These are phyloP conservation scores for Neosilurus hyrtlii DNA, from an alignment of 2,797 vertebrate genomes.

Conservation along the genomic window DNA sequence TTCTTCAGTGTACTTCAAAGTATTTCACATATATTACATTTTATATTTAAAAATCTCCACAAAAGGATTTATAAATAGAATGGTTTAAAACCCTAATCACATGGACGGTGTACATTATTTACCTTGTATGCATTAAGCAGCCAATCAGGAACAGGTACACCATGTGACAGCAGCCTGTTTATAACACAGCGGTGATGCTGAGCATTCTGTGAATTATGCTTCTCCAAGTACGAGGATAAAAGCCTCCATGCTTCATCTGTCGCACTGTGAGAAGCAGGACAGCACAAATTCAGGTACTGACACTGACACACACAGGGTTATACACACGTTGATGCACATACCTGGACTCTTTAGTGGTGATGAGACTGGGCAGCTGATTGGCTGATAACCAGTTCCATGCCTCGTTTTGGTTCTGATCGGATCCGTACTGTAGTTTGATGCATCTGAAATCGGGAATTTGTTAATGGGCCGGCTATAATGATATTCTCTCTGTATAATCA, in stretches of 20 bases:
- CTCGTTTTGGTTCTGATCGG: constrained; percentile 81
- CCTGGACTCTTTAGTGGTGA: constrained; percentile 94
- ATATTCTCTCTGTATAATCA: background rate
- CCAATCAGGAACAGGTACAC: constrained; percentile 88
- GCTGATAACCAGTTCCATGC: constrained; percentile 93
- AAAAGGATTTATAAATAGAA: background rate
- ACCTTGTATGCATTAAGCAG: constrained; percentile 92
- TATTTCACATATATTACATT: background rate
- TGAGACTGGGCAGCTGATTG: constrained; percentile 83
- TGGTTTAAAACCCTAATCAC: background rate
- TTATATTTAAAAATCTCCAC: too few relatives aligned
- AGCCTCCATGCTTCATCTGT: constrained; percentile 94
- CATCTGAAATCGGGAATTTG: constrained; percentile 71
- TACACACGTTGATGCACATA: constrained; percentile 50
- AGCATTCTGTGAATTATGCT: constrained; percentile 76
- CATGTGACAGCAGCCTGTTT: constrained; percentile 87
- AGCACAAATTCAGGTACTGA: constrained; percentile 9
- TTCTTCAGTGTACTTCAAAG: background rate
- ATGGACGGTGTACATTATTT: constrained; percentile 24
- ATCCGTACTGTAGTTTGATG: constrained; percentile 86
- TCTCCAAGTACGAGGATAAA: constrained; percentile 83
- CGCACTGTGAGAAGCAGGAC: constrained; percentile 70
- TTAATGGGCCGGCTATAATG: too few relatives aligned
- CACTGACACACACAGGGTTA: background rate
- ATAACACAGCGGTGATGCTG: constrained; percentile 87